phyloP scores from a whole-genome alignment of 2,113 vertebrate genomes.

The Phalacrocorax aristotelis region DNA sequence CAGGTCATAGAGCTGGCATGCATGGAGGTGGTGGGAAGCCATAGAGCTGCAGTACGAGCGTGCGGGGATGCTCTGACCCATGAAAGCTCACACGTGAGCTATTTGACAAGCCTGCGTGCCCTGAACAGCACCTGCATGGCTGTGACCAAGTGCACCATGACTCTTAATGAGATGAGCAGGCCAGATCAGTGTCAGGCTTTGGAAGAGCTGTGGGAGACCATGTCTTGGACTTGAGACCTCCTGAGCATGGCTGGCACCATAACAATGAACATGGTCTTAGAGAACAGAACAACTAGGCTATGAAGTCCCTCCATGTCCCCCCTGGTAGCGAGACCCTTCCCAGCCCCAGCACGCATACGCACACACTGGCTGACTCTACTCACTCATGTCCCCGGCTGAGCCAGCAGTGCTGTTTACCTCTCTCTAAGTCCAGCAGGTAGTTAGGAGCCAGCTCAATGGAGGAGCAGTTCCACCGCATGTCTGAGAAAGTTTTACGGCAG shows the following conservation, averaged over 20 bases:
- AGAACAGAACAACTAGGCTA: neutral
- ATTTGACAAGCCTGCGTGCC: neutral
- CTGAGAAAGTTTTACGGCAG: conserved; percentile 90
- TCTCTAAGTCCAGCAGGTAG: conserved; percentile 93
- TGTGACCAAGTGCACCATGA: neutral
- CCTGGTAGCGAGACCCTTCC: neutral
- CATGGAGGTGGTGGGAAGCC: neutral
- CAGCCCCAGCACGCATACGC: neutral
- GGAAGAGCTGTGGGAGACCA: neutral
- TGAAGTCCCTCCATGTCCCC: accelerated
- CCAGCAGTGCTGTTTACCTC: conserved; percentile 80
- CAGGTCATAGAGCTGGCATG: neutral
- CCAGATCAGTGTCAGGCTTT: neutral
- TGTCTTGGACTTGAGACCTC: neutral
- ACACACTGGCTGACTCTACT: neutral
- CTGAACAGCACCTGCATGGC: neutral
- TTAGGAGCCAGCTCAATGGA: conserved; percentile 89
- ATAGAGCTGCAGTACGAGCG: neutral
- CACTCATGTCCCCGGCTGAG: neutral
- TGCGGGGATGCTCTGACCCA: neutral
- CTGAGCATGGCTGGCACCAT: neutral
- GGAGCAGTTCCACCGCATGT: conserved; percentile 99
- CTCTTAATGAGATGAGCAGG: neutral
- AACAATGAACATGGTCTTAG: neutral
- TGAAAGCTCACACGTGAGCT: neutral